A percentile compares a stretch with the other conserved stretches of the same genome.
phyloP scores from a whole-genome alignment of 2,888 invertebrate genomes.

The Aleiodes alternator region DNA sequence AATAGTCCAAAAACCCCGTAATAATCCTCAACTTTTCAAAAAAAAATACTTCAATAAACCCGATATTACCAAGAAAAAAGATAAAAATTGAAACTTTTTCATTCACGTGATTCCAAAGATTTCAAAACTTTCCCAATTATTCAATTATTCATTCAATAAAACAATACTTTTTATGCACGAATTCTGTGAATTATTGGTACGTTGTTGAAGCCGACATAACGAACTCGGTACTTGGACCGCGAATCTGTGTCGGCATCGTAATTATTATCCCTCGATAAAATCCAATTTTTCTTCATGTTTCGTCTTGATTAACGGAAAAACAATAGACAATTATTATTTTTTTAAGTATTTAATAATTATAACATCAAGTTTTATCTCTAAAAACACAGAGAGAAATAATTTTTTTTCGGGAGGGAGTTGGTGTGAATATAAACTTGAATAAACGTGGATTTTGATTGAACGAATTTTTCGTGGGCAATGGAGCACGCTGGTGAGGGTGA shows the following conservation, averaged over 20 bases:
- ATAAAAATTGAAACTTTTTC: too few species aligned
- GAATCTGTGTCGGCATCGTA: constrained; percentile 48
- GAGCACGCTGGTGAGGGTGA: constrained; percentile 62
- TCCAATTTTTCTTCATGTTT: neutral
- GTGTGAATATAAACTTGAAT: neutral
- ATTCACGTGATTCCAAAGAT: too few species aligned
- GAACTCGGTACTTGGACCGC: constrained; percentile 33
- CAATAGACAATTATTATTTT: neutral
- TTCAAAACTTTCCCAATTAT: too few species aligned
- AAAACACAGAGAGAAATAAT: too few species aligned
- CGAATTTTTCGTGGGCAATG: constrained; percentile 56
- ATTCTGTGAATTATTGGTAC: neutral
- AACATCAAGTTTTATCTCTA: too few species aligned
- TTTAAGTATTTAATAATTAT: too few species aligned
- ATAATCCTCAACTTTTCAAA: too few species aligned
- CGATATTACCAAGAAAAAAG: too few species aligned
- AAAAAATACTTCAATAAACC: too few species aligned
- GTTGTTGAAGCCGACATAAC: constrained; percentile 45
- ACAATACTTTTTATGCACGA: neutral
- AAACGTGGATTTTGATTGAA: constrained; percentile 4
- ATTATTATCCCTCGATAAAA: constrained; percentile 6
- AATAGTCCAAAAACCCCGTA: too few species aligned
- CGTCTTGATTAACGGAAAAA: neutral
- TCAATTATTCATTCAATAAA: too few species aligned
- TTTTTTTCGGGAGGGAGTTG: neutral